Evolutionary conservation across 1,140 invertebrate species (phyloP).

Genomic region (Megathymus violae): DNA sequence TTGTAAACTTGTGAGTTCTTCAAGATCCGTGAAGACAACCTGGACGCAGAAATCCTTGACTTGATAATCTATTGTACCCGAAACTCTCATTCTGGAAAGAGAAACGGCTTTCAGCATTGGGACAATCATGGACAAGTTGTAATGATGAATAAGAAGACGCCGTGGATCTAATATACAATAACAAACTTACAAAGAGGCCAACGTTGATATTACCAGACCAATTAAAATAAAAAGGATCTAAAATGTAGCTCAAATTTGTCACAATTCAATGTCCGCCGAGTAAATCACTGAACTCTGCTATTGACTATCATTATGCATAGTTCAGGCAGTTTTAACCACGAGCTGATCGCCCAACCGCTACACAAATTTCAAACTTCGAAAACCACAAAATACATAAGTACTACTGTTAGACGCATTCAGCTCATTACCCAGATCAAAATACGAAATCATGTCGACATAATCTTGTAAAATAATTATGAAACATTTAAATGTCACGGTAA

Average conservation of each 20-base stretch:
- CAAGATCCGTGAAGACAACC: no score
- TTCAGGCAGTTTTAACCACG: conserved; percentile 8
- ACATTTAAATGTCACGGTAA: conserved; percentile 13
- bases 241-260: not conserved
- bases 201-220: no score
- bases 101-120: no score
- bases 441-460: conserved; percentile 21
- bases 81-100: no score
- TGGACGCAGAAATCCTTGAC: no score
- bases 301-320: conserved; percentile 29
- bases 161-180: no score
- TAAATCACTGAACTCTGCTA: conserved; percentile 25
- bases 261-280: not conserved
- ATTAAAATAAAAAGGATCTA: no score
- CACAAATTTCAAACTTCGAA: conserved; percentile 7
- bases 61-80: no score
- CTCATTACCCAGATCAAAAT: conserved; percentile 23
- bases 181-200: no score
- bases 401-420: conserved; percentile 14
- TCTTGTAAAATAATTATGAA: conserved; percentile 21
- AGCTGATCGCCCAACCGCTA: conserved; percentile 11
- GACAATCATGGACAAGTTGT: no score
- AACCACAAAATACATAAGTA: conserved; percentile 25
- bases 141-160: no score
- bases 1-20: no score